phyloP scores from a whole-genome alignment of 30 jellyfish, hydroid and myxozoan species.

The Aurelia sp. region DNA sequence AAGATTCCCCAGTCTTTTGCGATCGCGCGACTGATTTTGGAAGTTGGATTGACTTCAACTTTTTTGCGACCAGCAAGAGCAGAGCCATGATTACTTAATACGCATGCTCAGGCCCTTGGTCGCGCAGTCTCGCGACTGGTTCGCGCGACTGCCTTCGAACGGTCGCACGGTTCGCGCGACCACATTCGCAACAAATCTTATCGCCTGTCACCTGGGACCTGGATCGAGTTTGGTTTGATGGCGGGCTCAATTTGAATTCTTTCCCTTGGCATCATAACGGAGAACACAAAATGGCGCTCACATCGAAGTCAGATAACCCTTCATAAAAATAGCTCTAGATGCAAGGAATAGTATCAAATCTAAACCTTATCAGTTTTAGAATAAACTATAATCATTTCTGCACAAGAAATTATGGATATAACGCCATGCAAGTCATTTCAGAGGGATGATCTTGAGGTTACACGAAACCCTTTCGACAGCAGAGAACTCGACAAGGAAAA shows the following conservation, averaged over 20 bases:
- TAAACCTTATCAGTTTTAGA: not conserved
- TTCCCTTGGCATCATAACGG: not conserved
- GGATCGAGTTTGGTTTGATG: constrained; percentile 39
- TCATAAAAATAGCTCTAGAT: too few relatives aligned
- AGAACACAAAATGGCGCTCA: constrained; percentile 2
- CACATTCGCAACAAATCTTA: too few relatives aligned
- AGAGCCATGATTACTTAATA: too few relatives aligned
- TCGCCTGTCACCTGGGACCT: not conserved
- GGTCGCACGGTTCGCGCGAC: too few relatives aligned
- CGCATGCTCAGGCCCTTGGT: too few relatives aligned
- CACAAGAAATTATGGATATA: constrained; percentile 27
- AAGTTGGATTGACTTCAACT: too few relatives aligned
- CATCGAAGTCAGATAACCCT: not conserved
- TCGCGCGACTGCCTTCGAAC: too few relatives aligned
- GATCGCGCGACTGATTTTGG: too few relatives aligned
- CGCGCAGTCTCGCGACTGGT: too few relatives aligned
- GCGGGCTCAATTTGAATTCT: constrained; percentile 54
- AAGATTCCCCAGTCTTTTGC: too few relatives aligned
- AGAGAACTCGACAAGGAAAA: constrained; percentile 71
- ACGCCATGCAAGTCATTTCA: constrained; percentile 74
- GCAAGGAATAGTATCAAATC: too few relatives aligned
- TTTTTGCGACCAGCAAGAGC: too few relatives aligned
- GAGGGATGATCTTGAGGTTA: constrained; percentile 65
- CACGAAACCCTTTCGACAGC: constrained; percentile 87
- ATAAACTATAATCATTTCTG: not conserved